Evolutionary conservation across 1,140 invertebrate species (phyloP).

Genomic region (Drosophila ironensis): DNA sequence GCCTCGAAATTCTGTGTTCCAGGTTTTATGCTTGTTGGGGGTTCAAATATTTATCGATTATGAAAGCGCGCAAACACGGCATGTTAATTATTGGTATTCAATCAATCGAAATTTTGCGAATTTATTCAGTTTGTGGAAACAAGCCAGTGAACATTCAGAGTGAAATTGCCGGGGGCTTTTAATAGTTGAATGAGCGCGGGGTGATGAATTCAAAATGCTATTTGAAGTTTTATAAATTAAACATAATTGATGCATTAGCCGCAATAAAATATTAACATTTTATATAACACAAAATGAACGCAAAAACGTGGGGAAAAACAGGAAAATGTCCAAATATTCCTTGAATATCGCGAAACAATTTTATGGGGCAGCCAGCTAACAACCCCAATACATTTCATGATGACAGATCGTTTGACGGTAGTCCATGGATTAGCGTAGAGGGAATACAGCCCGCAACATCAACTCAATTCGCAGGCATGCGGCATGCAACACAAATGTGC

Average conservation of each 20-base stretch:
- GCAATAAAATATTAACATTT: background rate
- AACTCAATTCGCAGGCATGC: constrained; percentile 8
- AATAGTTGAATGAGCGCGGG: background rate
- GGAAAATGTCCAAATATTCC: no score
- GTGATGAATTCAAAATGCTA: no score
- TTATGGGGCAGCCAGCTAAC: no score
- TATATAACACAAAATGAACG: no score
- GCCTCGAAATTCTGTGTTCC: no score
- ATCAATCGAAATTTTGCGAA: no score
- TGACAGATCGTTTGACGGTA: constrained; percentile 29
- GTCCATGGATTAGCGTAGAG: background rate
- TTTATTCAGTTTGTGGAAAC: background rate
- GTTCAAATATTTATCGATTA: background rate
- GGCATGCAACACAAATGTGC: constrained; percentile 39
- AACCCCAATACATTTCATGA: no score
- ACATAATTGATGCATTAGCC: background rate
- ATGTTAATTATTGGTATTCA: background rate
- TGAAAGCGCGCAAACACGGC: background rate
- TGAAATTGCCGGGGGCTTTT: background rate
- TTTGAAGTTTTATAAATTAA: no score
- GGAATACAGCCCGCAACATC: constrained; percentile 1
- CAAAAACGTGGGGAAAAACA: no score
- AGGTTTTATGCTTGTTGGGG: no score
- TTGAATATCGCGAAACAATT: no score
- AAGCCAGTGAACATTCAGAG: no score